Percentiles rank a stretch among this genome's conserved stretches.
Evolutionary conservation across 2,888 invertebrate genomes (phyloP).

Genomic region (Polyommatus iphigenia): DNA sequence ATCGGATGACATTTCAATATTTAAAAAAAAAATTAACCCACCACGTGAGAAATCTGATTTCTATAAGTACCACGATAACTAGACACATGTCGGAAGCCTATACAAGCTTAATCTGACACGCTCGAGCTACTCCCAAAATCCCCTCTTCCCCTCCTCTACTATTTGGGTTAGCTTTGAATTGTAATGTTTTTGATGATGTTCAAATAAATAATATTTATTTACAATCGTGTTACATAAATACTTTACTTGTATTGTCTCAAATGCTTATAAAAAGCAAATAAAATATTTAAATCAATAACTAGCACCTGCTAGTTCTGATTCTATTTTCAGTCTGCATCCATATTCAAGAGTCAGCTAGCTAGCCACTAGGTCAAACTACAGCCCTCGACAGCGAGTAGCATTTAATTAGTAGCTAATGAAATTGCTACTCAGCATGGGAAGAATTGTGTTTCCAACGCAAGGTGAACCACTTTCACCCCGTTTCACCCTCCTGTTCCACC

Average conservation of each 20-base stretch:
- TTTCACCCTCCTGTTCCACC: constrained; percentile 1
- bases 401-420: constrained; percentile 20
- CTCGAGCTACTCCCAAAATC: too few relatives aligned
- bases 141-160: too few relatives aligned
- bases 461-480: background rate
- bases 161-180: background rate
- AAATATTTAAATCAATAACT: background rate
- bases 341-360: constrained; percentile 9
- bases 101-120: too few relatives aligned
- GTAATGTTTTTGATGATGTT: background rate
- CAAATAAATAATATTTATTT: background rate
- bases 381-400: constrained; percentile 9
- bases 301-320: background rate
- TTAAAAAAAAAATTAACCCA: too few relatives aligned
- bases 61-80: too few relatives aligned
- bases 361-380: constrained; percentile 21
- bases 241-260: background rate
- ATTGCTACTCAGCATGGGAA: constrained; percentile 13
- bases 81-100: too few relatives aligned
- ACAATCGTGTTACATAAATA: background rate
- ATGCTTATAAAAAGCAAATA: too few relatives aligned
- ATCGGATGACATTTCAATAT: too few relatives aligned
- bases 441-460: constrained; percentile 5
- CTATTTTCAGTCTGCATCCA: constrained; percentile 9
- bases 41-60: too few relatives aligned